Conservation (phyloP, 1,140 invertebrate species). For the Drosophila seguyi region DNA sequence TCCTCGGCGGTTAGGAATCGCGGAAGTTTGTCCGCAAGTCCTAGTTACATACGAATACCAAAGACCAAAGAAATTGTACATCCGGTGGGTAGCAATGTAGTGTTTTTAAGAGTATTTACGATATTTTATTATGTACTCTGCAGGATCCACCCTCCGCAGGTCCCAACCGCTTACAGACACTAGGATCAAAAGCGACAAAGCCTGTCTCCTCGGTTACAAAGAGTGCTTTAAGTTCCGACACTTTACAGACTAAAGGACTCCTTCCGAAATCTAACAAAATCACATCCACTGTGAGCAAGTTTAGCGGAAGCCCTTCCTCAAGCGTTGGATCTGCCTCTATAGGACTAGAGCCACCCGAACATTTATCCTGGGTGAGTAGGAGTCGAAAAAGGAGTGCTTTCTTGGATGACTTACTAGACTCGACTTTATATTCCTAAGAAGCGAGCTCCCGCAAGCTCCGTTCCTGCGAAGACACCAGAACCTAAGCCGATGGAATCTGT, state of each 20-base stretch:
- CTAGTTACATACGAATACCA: not conserved
- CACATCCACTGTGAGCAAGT: not conserved
- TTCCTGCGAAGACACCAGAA: not conserved
- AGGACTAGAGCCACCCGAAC: not conserved
- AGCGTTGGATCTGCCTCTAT: not conserved
- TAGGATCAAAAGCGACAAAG: not conserved
- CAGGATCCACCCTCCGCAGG: not conserved
- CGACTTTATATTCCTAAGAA: not conserved
- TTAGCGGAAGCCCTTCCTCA: not conserved
- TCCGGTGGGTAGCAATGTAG: not conserved
- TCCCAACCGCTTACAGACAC: not conserved
- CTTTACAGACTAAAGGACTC: not conserved
- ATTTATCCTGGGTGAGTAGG: not conserved
- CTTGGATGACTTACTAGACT: not conserved
- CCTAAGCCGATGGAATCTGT: not conserved
- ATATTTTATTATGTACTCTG: not conserved
- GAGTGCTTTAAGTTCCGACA: not conserved
- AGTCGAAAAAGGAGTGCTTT: no score
- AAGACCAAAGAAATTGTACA: not conserved
- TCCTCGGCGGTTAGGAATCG: not conserved
- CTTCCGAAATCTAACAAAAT: not conserved
- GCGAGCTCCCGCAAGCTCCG: not conserved
- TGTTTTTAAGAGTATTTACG: not conserved
- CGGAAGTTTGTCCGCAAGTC: not conserved
- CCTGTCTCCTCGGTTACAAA: not conserved